A percentile compares a stretch with the other conserved stretches of the same genome.
Evolutionary conservation across 2,797 vertebrate species (phyloP).

Genomic region (Smutsia temminckii): DNA sequence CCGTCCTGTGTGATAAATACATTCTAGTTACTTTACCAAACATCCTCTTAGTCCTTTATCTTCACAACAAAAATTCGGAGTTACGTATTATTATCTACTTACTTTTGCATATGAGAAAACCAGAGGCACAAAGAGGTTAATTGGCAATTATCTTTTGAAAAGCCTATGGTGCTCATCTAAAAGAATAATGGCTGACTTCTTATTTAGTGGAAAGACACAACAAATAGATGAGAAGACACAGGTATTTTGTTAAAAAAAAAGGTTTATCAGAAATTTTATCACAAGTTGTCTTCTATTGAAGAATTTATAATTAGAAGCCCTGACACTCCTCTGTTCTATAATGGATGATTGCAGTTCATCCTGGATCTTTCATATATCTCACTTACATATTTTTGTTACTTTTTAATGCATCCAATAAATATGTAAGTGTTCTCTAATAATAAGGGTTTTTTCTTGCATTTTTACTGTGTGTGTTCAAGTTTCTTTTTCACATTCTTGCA

Average conservation of each 20-base stretch:
- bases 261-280: neutral
- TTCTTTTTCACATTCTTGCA: neutral
- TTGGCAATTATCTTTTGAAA: neutral
- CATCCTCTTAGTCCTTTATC: neutral
- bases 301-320: neutral
- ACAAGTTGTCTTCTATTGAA: neutral
- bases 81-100: neutral
- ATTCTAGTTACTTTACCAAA: neutral
- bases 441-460: neutral
- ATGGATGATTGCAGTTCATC: neutral
- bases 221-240: neutral
- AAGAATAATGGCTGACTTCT: neutral
- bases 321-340: neutral
- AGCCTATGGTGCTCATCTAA: neutral
- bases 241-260: neutral
- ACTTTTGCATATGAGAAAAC: neutral
- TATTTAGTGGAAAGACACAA: neutral
- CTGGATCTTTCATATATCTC: neutral
- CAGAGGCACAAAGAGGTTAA: neutral
- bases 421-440: neutral
- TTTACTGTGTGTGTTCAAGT: neutral
- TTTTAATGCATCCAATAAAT: neutral
- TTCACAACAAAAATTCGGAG: neutral
- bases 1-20: neutral
- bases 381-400: neutral